phyloP scores from a whole-genome alignment of 2,797 vertebrate genomes.

The Sternarchorhynchus goeldii region DNA sequence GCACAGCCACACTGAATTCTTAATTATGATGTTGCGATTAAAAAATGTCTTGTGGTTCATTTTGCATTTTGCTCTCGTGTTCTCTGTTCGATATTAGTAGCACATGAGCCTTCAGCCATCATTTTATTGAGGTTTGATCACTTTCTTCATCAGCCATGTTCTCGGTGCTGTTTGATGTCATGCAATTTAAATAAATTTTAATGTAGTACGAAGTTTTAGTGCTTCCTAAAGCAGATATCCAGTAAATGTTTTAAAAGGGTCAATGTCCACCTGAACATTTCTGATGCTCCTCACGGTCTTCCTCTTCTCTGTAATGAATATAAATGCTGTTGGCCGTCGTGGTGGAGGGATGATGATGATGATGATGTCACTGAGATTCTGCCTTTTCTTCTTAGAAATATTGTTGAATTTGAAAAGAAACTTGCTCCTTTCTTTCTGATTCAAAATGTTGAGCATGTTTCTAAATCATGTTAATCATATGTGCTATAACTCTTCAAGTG shows the following conservation, averaged over 20 bases:
- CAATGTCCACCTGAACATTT: slow-evolving; percentile 55
- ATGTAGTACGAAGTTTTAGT: slow-evolving; percentile 37
- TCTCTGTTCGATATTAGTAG: slow-evolving; percentile 21
- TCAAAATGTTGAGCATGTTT: slow-evolving; percentile 53
- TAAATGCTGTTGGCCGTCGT: slow-evolving; percentile 52
- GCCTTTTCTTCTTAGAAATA: slow-evolving; percentile 27
- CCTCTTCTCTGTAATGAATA: slow-evolving; percentile 46
- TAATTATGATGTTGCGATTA: slow-evolving; percentile 37
- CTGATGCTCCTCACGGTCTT: slow-evolving; percentile 33
- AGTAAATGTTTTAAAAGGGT: slow-evolving; percentile 32
- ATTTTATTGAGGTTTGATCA: slow-evolving; percentile 38
- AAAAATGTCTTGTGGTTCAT: slow-evolving; percentile 27
- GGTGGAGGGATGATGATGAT: slow-evolving; percentile 66
- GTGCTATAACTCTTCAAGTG: slow-evolving; percentile 65
- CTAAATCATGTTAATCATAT: slow-evolving; percentile 52
- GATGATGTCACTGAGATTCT: slow-evolving; percentile 48
- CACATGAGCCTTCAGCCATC: slow-evolving; percentile 48
- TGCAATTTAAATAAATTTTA: slow-evolving; percentile 42
- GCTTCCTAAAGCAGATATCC: slow-evolving; percentile 27
- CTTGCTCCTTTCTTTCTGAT: slow-evolving; percentile 40
- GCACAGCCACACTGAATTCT: slow-evolving; percentile 48
- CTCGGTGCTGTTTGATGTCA: slow-evolving; percentile 59
- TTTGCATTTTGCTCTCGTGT: slow-evolving; percentile 17
- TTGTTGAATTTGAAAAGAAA: slow-evolving; percentile 34
- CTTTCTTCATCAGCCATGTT: slow-evolving; percentile 49